phyloP scores from a whole-genome alignment of 1,140 invertebrate species.

The Platyscapa corneri region DNA sequence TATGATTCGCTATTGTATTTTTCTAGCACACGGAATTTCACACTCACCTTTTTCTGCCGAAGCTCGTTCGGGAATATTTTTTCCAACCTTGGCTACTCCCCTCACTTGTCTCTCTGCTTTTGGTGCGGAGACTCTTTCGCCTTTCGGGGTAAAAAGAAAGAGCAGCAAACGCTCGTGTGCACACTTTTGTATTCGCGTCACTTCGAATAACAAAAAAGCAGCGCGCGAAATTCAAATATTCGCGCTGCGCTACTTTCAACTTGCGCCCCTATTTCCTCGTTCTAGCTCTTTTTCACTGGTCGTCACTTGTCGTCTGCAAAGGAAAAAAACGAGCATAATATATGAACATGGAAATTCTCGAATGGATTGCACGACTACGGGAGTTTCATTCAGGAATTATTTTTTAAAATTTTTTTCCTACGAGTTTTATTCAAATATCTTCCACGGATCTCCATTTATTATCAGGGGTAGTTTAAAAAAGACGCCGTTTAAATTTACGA shows the following conservation, averaged over 20 bases:
- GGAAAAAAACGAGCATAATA: conserved; percentile 4
- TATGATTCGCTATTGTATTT: neutral
- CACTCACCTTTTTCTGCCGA: neutral
- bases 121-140: neutral
- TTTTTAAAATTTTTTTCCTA: neutral
- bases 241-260: conserved; percentile 32
- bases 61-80: neutral
- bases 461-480: neutral
- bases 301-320: neutral
- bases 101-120: neutral
- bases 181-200: conserved; percentile 4
- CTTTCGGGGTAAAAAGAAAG: neutral
- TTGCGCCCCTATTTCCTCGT: neutral
- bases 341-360: neutral
- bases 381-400: neutral
- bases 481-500: neutral
- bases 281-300: neutral
- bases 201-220: conserved; percentile 19
- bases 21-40: neutral
- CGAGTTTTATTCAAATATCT: neutral
- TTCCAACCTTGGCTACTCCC: neutral
- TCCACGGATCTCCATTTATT: neutral
- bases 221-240: conserved; percentile 42
- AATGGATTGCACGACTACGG: neutral
- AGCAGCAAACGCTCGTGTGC: neutral